phyloP scores from a whole-genome alignment of 1,140 invertebrate genomes.

The Antheraea mylitta region DNA sequence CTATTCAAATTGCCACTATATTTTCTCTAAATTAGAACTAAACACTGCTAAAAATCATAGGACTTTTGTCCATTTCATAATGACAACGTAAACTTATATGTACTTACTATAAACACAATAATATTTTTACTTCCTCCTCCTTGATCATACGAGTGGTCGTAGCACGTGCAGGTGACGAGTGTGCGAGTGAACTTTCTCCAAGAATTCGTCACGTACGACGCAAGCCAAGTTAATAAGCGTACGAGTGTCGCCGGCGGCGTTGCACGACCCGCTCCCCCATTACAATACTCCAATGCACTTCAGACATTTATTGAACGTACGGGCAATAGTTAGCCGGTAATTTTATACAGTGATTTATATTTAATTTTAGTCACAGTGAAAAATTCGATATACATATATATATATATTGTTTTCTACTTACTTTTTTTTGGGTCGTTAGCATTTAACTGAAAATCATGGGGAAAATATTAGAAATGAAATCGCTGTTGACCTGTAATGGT shows the following conservation, averaged over 20 bases:
- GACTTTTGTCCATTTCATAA: too few species aligned
- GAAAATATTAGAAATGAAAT: too few species aligned
- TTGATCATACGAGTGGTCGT: background rate
- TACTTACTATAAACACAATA: background rate
- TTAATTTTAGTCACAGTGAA: too few species aligned
- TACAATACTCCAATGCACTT: background rate
- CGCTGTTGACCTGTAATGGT: too few species aligned
- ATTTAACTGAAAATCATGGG: too few species aligned
- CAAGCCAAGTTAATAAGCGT: slow-evolving; percentile 36
- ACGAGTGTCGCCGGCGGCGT: slow-evolving; percentile 28
- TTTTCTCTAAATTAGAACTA: too few species aligned
- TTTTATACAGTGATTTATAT: background rate
- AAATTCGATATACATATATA: too few species aligned
- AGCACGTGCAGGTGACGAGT: slow-evolving; percentile 12
- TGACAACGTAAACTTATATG: too few species aligned
- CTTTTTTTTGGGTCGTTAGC: too few species aligned
- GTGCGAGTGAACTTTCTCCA: slow-evolving; percentile 27
- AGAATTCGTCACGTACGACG: slow-evolving; percentile 36
- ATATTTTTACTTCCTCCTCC: background rate
- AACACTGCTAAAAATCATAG: too few species aligned
- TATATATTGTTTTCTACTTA: too few species aligned
- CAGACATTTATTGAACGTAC: background rate
- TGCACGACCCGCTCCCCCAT: background rate
- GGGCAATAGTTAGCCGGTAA: background rate
- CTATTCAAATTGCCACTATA: too few species aligned